Base-by-base conservation (phyloP, 2,797 vertebrate species). In the Eulemur mongoz region DNA sequence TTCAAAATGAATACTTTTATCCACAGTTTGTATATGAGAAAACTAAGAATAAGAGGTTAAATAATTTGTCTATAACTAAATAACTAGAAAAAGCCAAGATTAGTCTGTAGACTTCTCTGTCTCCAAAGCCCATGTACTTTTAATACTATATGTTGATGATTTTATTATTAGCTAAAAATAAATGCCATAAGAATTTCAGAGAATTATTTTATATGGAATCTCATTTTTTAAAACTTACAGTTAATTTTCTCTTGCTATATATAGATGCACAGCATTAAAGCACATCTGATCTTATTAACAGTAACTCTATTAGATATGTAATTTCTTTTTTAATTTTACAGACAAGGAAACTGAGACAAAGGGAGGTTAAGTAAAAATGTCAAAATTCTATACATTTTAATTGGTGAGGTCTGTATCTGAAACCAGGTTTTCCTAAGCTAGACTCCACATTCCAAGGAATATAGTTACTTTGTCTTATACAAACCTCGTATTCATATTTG, bases 101-200 rank as follows among this genome's bases (percentile, higher is more conserved):
- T 94, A 76, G 7, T 45, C 18, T 75, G 1, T 63, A 57, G 69
- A 59, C 27, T 70, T 78, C 69, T 63, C 54, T 76, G 5, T 94
- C n/a, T 84, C 57, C 22, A 38, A 67, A 63, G 23, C 43, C 5
- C 23, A 38, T n/a, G 18, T 1, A 93, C 4, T 73, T 73, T 88
- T 84, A 59, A 40, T 84, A 5, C 23, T 57, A 4, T 52, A 45
- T 73, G 20, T 87, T 81, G 20, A 45, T 86, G 54, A 52, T 80
- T 93, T 94, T 87, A 63, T 67, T 87, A 40, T 75, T 32, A 92
- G 13, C 18, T 82, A 76, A 92, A 88, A 92, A 84, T 79, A 87
- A 82, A 52, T 72, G 3, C 13, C 14, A 14, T 84, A n/a, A 32
- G 4, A 89, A 45, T 87, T 57, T 93, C 23, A 67, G 59, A 63